Percentiles rank a stretch among this genome's conserved stretches.
Evolutionary conservation across 2,888 invertebrate genomes (phyloP).

Genomic region (Chironomus tentans): DNA sequence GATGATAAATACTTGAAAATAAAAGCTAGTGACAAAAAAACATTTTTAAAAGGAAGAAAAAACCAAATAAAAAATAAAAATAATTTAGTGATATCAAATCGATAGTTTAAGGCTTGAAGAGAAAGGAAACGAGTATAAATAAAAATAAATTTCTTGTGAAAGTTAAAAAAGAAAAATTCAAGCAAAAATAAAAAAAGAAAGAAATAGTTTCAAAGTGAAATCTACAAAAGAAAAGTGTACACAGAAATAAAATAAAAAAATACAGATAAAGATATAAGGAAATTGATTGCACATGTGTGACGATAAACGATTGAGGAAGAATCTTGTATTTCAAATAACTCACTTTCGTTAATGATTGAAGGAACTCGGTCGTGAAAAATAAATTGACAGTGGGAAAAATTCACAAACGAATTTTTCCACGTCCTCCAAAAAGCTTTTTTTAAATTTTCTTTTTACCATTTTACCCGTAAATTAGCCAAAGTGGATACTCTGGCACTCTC

Average conservation of each 20-base stretch:
- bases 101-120: too few species aligned
- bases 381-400: neutral
- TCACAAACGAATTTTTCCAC: too few species aligned
- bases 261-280: neutral
- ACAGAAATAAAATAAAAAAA: too few species aligned
- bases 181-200: neutral
- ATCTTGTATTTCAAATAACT: neutral
- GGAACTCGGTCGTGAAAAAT: neutral
- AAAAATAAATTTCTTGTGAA: neutral
- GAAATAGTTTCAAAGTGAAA: constrained; percentile 24
- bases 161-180: constrained; percentile 4
- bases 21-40: too few species aligned
- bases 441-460: neutral
- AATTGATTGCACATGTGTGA: constrained; percentile 9
- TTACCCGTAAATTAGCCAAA: constrained; percentile 19
- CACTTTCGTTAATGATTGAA: neutral
- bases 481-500: constrained; percentile 50
- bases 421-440: neutral
- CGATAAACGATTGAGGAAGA: constrained; percentile 3
- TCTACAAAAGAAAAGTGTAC: neutral
- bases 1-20: too few species aligned
- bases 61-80: too few species aligned
- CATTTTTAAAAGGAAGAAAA: too few species aligned
- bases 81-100: too few species aligned
- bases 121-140: too few species aligned